Evolutionary conservation across 1,140 invertebrate genomes (phyloP), one percentile per base, ranked within the genome.

Genomic region (Laupala kohalensis): DNA sequence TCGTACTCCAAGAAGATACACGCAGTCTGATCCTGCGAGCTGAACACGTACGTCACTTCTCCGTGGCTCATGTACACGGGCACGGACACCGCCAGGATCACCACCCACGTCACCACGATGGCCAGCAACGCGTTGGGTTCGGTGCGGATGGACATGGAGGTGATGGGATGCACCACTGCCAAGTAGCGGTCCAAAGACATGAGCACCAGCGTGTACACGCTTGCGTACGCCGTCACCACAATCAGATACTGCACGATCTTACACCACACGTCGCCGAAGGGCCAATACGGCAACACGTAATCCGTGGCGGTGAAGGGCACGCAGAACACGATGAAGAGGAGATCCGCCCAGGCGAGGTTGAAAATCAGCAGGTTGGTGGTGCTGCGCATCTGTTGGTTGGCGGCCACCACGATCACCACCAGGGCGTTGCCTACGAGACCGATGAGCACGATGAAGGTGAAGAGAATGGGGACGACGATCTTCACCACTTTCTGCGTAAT

Each of bases 141-240:
- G 2, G 92, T 98, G 69, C 96, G 86, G 74, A 89, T 72, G 0
- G 91, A 90, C 87, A 95, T 96, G 67, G 93, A 95, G 1, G 89
- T 85, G 71, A 98, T 93, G 0, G 96, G 94, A 81, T 96, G 93
- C 0, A 97, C 95, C 12, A 98, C 95, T 25, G 96, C 96, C 77
- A 98, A 84, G 80, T 95, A 98, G 74, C 96, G 87, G 80, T 98
- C 96, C 25, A 97, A 80, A 23, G 94, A 96, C 95, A 98, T 97
- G 64, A 98, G 85, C 0, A 98, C 94, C 25, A 98, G 82, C 0
- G 95, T 97, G 80, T 96, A 97, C 13, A 97, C 95, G 74, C 92
- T 95, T 6, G 92, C 93, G 76, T 94, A 96, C 1, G 94, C 95
- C 13, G 92, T 96, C 2, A 97, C 94, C 74, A 93, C 91, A 75